These are phyloP conservation scores for Belonocnema kinseyi DNA, from an alignment of 1,140 invertebrate species.

Conservation along the genomic window DNA sequence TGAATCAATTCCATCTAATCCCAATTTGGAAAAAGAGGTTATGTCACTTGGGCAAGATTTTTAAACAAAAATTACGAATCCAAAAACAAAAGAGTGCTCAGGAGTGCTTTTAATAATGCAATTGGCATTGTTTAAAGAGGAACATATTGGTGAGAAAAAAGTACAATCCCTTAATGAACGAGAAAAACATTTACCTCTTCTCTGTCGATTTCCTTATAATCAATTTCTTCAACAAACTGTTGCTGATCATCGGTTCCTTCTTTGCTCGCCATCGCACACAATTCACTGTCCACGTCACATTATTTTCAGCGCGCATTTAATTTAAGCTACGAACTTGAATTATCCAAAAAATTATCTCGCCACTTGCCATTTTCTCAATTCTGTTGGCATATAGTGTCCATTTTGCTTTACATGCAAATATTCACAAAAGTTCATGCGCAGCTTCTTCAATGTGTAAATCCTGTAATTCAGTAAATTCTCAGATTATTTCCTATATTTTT, in stretches of 20 bases:
- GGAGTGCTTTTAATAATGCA: background rate
- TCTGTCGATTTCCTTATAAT: conserved; percentile 77
- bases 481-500: too few relatives aligned
- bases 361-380: conserved; percentile 44
- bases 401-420: too few relatives aligned
- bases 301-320: conserved; percentile 58
- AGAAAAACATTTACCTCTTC: conserved; percentile 72
- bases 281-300: conserved; percentile 61
- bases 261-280: conserved; percentile 73
- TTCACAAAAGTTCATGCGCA: too few relatives aligned
- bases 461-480: too few relatives aligned
- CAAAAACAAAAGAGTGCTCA: background rate
- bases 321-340: conserved; percentile 52
- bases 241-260: conserved; percentile 70
- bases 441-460: too few relatives aligned
- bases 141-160: background rate
- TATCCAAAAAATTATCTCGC: conserved; percentile 43
- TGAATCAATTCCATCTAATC: background rate
- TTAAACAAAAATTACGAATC: background rate
- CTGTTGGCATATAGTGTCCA: too few relatives aligned
- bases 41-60: background rate
- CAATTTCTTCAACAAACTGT: conserved; percentile 79
- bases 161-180: background rate
- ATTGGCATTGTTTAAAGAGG: background rate
- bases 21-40: background rate